These are phyloP conservation scores for Dromas ardeola DNA, from an alignment of 2,113 vertebrate genomes.

Conservation along the genomic window DNA sequence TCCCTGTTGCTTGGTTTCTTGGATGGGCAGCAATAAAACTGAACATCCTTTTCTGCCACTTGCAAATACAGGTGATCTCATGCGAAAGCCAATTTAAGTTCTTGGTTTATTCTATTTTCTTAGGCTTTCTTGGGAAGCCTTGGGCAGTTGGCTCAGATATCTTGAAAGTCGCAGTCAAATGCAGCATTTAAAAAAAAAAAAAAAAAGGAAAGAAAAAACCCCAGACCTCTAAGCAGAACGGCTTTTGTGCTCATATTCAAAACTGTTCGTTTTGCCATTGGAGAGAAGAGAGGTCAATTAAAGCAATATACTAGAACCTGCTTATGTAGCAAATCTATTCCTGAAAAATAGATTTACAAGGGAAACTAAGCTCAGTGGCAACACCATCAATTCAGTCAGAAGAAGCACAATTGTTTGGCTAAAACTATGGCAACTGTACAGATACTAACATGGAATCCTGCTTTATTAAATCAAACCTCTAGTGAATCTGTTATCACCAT, in stretches of 20 bases:
- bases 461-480: conserved; percentile 72
- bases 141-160: neutral
- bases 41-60: neutral
- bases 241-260: neutral
- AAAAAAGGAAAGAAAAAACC: neutral
- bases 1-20: neutral
- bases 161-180: neutral
- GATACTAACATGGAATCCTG: conserved; percentile 61
- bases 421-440: conserved; percentile 68
- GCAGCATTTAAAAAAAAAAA: neutral
- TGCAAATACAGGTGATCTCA: neutral
- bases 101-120: neutral
- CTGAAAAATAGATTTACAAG: conserved; percentile 28
- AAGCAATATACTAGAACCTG: conserved; percentile 13
- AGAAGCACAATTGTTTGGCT: conserved; percentile 61
- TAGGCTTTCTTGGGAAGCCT: neutral
- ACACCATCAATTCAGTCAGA: conserved; percentile 39
- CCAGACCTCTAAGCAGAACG: neutral
- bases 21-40: neutral
- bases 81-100: neutral
- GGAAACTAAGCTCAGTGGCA: conserved; percentile 43
- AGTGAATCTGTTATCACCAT: conserved; percentile 76
- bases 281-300: neutral
- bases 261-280: neutral
- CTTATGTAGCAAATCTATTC: conserved; percentile 43